A percentile compares a stretch with the other conserved stretches of the same genome.
phyloP scores from a whole-genome alignment of 53 echinoderm and acorn worm species.

The Henricia sp. region DNA sequence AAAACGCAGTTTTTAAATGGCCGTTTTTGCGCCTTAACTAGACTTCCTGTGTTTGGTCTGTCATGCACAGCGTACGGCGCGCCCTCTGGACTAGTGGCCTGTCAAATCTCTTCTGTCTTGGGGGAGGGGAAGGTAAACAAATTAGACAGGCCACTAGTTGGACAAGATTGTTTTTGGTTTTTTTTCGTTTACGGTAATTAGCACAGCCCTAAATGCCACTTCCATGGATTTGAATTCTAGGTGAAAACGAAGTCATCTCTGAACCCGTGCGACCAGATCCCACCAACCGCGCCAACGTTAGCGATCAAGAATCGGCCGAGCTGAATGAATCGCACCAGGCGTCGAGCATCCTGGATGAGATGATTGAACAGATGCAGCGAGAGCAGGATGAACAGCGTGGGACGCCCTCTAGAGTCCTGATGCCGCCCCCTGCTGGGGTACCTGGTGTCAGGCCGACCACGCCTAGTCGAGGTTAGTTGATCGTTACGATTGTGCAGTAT shows the following conservation, averaged over 20 bases:
- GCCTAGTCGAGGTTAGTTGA: conserved; percentile 74
- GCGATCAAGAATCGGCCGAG: conserved; percentile 24
- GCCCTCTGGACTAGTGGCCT: too few relatives aligned
- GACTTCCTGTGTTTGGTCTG: too few relatives aligned
- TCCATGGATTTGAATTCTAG: neutral
- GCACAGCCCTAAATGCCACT: neutral
- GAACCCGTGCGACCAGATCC: conserved; percentile 25
- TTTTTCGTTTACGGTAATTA: too few relatives aligned
- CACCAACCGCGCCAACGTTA: neutral
- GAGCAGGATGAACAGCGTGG: conserved; percentile 79
- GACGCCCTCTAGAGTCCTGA: conserved; percentile 1
- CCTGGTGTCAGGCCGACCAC: conserved; percentile 71
- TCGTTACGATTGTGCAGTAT: too few relatives aligned
- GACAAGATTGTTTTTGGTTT: too few relatives aligned
- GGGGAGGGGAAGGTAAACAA: too few relatives aligned
- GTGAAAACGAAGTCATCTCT: conserved; percentile 64
- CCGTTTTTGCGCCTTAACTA: too few relatives aligned
- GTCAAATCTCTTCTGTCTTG: too few relatives aligned
- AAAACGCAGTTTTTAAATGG: too few relatives aligned
- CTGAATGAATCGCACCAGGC: conserved; percentile 88
- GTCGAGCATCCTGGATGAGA: conserved; percentile 91
- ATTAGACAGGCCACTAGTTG: too few relatives aligned
- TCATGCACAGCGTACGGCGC: too few relatives aligned
- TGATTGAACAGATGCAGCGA: conserved; percentile 93
- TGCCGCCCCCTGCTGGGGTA: conserved; percentile 43